Evolutionary conservation across 2,888 invertebrate genomes (phyloP), one percentile per base, ranked within the genome.

Genomic region (Agrotis puta): DNA sequence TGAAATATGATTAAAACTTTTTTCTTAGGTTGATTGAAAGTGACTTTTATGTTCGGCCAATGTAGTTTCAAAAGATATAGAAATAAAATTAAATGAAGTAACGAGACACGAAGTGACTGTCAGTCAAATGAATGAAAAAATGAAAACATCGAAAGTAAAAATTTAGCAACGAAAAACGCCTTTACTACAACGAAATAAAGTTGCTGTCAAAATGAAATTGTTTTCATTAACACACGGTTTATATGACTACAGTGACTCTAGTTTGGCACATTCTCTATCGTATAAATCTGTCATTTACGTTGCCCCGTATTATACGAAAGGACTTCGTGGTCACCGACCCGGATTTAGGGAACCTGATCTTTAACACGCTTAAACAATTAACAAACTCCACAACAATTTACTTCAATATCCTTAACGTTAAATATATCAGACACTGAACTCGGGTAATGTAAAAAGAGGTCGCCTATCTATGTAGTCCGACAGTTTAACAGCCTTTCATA

Each of bases 311-410:
- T 39, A 59, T n/a, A n/a, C 14, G 9, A 22, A 50, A 54, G 22
- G 5, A 18, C 27, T n/a, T 7, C 14, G 13, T 58, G 27, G 43
- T 48, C 22, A 45, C 24, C n/a, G 7, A 53, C 13, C 57, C n/a
- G 13, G 2, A 18, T 24, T 45, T 2, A 13, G 22, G 11, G 7
- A 48, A 58, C 53, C 51, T 48, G 58, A 27, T 43, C 47, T 20
- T 47, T 43, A 77, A 59, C 54, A 77, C 14, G 54, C 48, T 54
- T 33, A 53, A 64, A 62, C 47, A 73, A 51, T 80, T 51, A 74
- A 14, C 6, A 47, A 80, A 63, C 53, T 63, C 50, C 57, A 50
- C 18, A 80, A 63, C 62, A 43, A 45, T 74, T 80, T 47, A 47
- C 59, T 67, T 61, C 13, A 59, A 73, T 47, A 39, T 27, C 5